Evolutionary conservation across 2,113 vertebrate genomes (phyloP), one percentile per base, ranked within the genome.

Genomic region (Ciconia stormi): DNA sequence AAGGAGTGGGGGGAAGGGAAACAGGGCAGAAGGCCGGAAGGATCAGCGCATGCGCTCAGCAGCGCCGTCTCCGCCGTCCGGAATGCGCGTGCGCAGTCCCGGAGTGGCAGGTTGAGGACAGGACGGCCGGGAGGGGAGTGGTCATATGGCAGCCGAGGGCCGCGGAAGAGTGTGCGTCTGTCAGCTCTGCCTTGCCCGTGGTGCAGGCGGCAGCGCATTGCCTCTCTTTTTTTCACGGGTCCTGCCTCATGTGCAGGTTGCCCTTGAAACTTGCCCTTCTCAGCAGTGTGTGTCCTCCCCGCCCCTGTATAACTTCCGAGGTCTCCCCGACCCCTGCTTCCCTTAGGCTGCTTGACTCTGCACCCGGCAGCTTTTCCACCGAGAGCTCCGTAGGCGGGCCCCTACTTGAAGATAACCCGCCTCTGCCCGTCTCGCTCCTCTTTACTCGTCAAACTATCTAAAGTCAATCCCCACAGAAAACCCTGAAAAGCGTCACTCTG

Each of bases 211-310:
- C 27, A 3, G 36, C 3, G 16, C 19, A 1, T 26, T 5, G 3
- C 6, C 4, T 16, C 18, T 10, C 2, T 8, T 16, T 6, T 7
- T 26, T 14, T 4, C 2, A 0, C 1, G 32, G 6, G 2, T n/a
- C 1, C 4, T 22, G 23, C 6, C 3, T 42, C 4, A 1, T 3
- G 4, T 8, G 32, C 18, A 2, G 11, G 10, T 0, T 53, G 44
- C 10, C 4, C 8, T 29, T 27, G 46, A 2, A 26, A 5, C 6
- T 9, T 9, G n/a, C 3, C 3, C 5, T 6, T 19, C 1, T 49
- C 42, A 18, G 50, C 11, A 30, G 17, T 1, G 44, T 44, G 2
- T 13, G 2, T 18, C 3, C 10, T 3, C 2, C 4, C 6, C 2
- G 10, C 6, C 20, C 11, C 8, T 3, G 4, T 63, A 1, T 32